These are phyloP conservation scores for Oreortyx pictus DNA, from an alignment of 2,797 vertebrate species.

Conservation along the genomic window DNA sequence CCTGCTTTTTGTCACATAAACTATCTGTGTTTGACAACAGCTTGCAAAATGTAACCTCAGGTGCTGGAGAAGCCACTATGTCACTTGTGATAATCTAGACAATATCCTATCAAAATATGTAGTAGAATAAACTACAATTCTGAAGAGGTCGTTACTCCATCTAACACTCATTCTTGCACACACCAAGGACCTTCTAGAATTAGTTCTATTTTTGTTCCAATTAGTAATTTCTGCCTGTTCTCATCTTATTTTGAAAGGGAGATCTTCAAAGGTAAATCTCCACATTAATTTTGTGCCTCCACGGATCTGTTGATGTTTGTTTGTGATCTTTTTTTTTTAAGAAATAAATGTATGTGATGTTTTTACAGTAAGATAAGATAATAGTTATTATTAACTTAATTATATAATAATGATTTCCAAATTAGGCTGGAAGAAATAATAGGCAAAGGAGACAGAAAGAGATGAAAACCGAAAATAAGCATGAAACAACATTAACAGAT, in stretches of 20 bases:
- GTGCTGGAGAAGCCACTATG: background rate
- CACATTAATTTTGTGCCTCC: background rate
- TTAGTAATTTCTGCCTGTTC: background rate
- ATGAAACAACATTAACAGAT: accelerated
- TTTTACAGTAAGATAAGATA: background rate
- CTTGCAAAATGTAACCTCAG: background rate
- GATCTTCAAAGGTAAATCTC: background rate
- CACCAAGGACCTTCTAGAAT: background rate
- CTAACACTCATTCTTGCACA: background rate
- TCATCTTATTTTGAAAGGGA: background rate
- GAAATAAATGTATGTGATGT: background rate
- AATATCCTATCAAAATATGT: background rate
- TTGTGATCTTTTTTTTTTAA: background rate
- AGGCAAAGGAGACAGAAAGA: background rate
- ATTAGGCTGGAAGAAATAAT: background rate
- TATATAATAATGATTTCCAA: background rate
- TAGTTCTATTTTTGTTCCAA: background rate
- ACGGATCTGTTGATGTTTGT: background rate
- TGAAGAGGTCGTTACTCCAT: background rate
- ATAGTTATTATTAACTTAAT: background rate
- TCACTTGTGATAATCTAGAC: background rate
- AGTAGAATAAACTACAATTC: background rate
- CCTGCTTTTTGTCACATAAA: background rate
- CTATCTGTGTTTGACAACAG: background rate
- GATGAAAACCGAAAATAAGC: background rate